Conservation (phyloP, 2,797 vertebrate species). For the Leuciscus waleckii region DNA sequence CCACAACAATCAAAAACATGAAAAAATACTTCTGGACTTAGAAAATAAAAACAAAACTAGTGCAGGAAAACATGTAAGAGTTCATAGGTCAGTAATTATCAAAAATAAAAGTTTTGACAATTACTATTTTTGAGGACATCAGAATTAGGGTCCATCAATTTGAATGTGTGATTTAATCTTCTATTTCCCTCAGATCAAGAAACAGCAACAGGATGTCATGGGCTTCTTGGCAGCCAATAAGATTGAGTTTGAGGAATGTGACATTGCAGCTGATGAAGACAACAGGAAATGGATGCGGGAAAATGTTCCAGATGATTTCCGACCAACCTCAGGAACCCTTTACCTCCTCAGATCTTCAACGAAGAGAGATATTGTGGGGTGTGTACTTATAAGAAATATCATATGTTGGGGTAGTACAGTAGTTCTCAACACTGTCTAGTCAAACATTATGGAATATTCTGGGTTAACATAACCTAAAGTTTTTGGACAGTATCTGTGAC, state of each 20-base stretch:
- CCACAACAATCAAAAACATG: neutral
- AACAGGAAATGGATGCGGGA: constrained; percentile 98
- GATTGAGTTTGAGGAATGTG: constrained; percentile 93
- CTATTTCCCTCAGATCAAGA: constrained; percentile 87
- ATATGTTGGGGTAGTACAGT: neutral
- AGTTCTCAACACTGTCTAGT: neutral
- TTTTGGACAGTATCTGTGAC: neutral
- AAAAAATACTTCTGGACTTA: neutral
- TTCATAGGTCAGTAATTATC: neutral
- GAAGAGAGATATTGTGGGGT: constrained; percentile 93
- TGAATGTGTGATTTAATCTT: neutral
- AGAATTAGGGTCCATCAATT: neutral
- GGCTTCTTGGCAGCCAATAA: constrained; percentile 93
- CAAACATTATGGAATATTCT: neutral
- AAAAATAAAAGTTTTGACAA: too few relatives aligned
- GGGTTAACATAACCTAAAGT: neutral
- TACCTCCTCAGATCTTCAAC: constrained; percentile 96
- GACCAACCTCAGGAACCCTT: constrained; percentile 86
- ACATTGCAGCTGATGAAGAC: constrained; percentile 92
- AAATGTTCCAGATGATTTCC: constrained; percentile 88
- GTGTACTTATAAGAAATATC: constrained; percentile 62
- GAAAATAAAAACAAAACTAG: neutral
- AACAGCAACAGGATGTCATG: constrained; percentile 95
- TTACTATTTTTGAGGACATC: neutral
- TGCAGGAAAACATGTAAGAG: neutral